phyloP scores from a whole-genome alignment of 1,140 invertebrate species.

The Bombus ignitus region DNA sequence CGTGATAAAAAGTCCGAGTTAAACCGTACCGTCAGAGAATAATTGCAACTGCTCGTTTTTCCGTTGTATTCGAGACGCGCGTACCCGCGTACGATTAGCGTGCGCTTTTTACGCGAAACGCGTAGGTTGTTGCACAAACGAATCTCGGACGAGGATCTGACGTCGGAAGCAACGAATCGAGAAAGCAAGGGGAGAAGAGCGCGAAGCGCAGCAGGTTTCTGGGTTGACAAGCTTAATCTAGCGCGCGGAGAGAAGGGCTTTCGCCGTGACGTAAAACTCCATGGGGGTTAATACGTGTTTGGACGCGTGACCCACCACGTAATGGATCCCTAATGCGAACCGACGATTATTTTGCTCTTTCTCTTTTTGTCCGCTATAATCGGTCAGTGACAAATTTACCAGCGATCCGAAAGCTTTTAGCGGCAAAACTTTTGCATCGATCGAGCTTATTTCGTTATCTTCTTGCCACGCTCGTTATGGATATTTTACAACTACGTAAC shows the following conservation, averaged over 20 bases:
- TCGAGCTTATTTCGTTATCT: conserved; percentile 60
- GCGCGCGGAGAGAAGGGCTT: conserved; percentile 2
- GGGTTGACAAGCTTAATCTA: conserved; percentile 19
- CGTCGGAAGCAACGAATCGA: too few species aligned
- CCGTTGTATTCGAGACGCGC: neutral
- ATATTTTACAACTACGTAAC: too few species aligned
- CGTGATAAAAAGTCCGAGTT: neutral
- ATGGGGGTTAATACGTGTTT: conserved; percentile 65
- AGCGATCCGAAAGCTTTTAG: conserved; percentile 65
- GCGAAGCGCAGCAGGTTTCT: neutral
- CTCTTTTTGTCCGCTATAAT: conserved; percentile 49
- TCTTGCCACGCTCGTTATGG: conserved; percentile 30
- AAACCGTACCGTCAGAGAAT: neutral
- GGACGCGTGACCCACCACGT: conserved; percentile 64
- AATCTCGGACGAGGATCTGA: neutral
- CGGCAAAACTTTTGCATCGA: conserved; percentile 57
- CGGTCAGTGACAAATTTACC: conserved; percentile 61
- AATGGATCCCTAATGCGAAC: conserved; percentile 69
- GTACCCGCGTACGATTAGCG: too few species aligned
- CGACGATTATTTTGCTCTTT: conserved; percentile 60
- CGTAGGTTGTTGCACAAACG: too few species aligned
- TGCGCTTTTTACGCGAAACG: neutral
- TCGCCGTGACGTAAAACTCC: conserved; percentile 39
- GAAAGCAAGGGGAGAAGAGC: too few species aligned
- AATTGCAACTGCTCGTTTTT: neutral